These are phyloP conservation scores for Lycopodina hypogea DNA, from an alignment of 37 sponge, comb jelly and placozoan genomes.

Conservation along the genomic window DNA sequence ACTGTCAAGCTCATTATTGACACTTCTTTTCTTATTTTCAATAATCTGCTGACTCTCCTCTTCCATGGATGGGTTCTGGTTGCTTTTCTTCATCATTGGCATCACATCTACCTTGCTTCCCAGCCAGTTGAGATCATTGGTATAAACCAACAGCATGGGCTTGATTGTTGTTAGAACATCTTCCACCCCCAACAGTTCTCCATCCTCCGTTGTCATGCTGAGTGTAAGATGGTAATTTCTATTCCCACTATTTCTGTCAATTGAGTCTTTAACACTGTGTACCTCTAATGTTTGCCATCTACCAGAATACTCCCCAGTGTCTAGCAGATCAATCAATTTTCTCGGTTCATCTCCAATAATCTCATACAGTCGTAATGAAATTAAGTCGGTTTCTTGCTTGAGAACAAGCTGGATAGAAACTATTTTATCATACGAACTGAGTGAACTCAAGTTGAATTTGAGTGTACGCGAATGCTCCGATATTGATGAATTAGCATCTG, in stretches of 20 bases:
- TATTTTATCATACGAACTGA: background rate
- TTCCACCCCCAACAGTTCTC: background rate
- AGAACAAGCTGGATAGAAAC: slow-evolving; percentile 2
- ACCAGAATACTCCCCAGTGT: background rate
- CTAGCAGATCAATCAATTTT: background rate
- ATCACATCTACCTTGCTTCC: too few species aligned
- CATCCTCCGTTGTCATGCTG: background rate
- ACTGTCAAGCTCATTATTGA: background rate
- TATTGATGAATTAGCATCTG: background rate
- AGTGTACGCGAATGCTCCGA: background rate
- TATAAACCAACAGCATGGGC: slow-evolving; percentile 28
- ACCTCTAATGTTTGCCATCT: background rate
- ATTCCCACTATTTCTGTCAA: too few species aligned
- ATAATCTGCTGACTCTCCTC: background rate
- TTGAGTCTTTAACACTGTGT: background rate
- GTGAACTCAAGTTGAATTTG: background rate
- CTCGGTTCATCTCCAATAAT: background rate
- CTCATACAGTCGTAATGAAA: background rate
- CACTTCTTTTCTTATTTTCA: background rate
- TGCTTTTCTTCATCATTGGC: too few species aligned
- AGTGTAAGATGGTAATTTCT: slow-evolving; percentile 3
- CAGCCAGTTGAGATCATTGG: background rate
- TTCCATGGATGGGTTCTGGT: background rate
- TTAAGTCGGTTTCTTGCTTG: background rate
- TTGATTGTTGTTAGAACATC: background rate